Evolutionary conservation across 2,888 invertebrate genomes (phyloP), one percentile per base, ranked within the genome.

Genomic region (Nycteola revayana): DNA sequence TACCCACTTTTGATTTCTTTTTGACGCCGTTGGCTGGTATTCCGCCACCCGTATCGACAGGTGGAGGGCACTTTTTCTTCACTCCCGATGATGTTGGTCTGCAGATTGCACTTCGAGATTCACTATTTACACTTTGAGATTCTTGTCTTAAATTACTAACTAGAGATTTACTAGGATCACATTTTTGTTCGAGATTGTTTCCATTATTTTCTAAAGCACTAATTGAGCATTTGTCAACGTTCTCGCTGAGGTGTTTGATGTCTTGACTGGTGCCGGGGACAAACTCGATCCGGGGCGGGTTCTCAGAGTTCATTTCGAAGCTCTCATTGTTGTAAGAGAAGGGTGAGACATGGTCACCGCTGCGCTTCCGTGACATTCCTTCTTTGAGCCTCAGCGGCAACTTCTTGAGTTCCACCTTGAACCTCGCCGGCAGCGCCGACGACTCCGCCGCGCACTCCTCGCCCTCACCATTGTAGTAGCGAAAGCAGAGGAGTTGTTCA

Each of bases 401-500:
- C 55, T 90, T 90, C 68, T 90, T 91, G 62, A 91, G 90, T 62
- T 91, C 90, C 41, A 92, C 81, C 39, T 92, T 91, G 50, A 87
- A 74, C 36, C 79, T 68, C 37, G 77, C 50, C 25, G 88, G 85
- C 17, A 88, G 61, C 22, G 81, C 56, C 41, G 91, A 89, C 6
- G 92, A 91, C 74, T 93, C 92, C 43, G 92, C 92, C 49, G 91
- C 86, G 67, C 92, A 92, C 58, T 92, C 91, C 57, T 92, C 87
- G 45, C 89, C 90, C 39, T 91, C 85, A 50, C 92, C 91, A 77
- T 91, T 91, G 82, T 92, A 93, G 79, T 93, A 93, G 30, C 93
- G 92, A 74, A 93, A 93, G 71, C 93, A 93, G 51, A 93, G 85
- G 49, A 92, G 84, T 71, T 92, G 92, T 70, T 92, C 91, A 71